Base-by-base conservation (phyloP, 2,797 vertebrate species). In the Zenarchopterus dispar region DNA sequence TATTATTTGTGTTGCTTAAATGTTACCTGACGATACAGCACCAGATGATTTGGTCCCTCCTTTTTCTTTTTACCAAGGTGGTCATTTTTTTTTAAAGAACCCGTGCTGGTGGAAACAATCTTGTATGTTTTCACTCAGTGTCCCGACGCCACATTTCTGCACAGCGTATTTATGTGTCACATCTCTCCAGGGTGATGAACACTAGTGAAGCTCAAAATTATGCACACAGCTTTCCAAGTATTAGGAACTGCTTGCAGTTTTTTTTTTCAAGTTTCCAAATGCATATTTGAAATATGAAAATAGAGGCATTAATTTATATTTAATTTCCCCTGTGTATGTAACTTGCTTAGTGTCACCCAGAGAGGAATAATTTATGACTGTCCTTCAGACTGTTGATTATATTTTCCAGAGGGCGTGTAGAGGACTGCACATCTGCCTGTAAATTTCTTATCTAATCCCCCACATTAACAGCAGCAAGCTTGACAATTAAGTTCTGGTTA, bases 61-160 rank as follows among this genome's bases (percentile, higher is more conserved):
- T 28, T 24, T 46, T 56, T 23, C 16, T 33, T 45, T 56, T 44
- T 36, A 47, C 11, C 47, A 5, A 21, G 49, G 24, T 42, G 41
- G 58, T 15, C 13, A 47, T 43, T 53, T 59, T 60, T 53, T 60
- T 62, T n/a, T 50, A 67, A 51, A 45, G 52, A 58, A 56, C 58
- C 28, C 0, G 18, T 50, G 51, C 49, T 61, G 54, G 31, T 75
- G 67, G 62, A 80, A 80, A 67, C 70, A 77, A 63, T 67, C 72
- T 70, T 67, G 26, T 28, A 28, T 28, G 28, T 28, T 28, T 36
- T 11, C 2, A 57, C 67, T 52, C 31, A 53, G 16, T 56, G 64
- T 81, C 66, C 62, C 64, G 67, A 48, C 53, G 68, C 43, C 56
- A 49, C 5, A 52, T 75, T 51, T 51, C 39, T 50, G 28, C 26